These are phyloP conservation scores for Nettapus auritus DNA, from an alignment of 2,113 vertebrate genomes.

Conservation along the genomic window DNA sequence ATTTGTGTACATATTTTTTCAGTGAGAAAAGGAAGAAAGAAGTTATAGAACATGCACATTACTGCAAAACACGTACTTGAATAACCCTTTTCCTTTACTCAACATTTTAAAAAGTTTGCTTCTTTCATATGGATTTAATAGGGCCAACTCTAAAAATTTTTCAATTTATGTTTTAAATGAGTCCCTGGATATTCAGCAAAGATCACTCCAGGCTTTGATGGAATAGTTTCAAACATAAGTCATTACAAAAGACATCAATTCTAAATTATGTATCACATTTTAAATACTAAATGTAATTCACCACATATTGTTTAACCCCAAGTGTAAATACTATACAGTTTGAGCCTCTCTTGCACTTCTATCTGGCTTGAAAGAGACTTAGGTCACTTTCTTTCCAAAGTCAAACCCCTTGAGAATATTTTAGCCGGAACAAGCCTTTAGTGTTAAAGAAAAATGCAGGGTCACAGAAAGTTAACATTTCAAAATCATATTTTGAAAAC, in stretches of 20 bases:
- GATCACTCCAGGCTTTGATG: not conserved
- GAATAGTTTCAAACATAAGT: not conserved
- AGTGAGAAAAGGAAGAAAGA: not conserved
- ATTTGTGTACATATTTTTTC: not conserved
- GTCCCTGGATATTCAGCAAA: not conserved
- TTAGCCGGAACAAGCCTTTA: not conserved
- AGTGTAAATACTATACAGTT: not conserved
- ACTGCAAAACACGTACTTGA: not conserved
- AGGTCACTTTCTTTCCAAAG: conserved; percentile 17
- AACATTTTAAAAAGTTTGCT: not conserved
- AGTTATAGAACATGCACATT: not conserved
- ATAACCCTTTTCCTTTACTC: not conserved
- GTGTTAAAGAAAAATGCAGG: not conserved
- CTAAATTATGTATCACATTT: not conserved
- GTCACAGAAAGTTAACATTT: conserved; percentile 33
- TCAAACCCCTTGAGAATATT: not conserved
- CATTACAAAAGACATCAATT: not conserved
- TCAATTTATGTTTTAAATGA: not conserved
- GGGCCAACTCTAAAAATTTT: not conserved
- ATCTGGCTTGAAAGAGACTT: not conserved
- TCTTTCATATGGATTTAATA: not conserved
- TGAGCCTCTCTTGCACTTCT: not conserved
- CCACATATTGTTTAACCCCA: not conserved
- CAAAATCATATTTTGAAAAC: conserved; percentile 4
- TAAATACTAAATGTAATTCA: not conserved